Conservation (phyloP, 2,113 vertebrate species). For the Thymallus thymallus region DNA sequence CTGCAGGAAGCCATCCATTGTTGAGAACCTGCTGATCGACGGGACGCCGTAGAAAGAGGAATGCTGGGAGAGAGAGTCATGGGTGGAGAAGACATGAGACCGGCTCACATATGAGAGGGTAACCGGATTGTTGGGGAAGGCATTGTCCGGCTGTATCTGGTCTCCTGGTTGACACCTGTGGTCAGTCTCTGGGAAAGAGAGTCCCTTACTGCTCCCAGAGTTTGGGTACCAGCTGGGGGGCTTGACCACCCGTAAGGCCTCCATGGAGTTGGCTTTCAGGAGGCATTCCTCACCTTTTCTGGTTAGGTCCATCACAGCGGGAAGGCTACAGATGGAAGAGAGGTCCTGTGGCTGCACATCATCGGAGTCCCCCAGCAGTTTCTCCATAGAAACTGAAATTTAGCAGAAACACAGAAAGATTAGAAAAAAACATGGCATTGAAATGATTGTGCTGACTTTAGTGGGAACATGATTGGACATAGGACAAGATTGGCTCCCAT, state of each 20-base stretch:
- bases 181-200: slow-evolving; percentile 52
- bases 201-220: slow-evolving; percentile 46
- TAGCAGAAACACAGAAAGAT: slow-evolving; percentile 5
- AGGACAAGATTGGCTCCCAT: too few relatives aligned
- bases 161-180: slow-evolving; percentile 52
- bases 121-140: slow-evolving; percentile 77
- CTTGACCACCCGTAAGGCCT: slow-evolving; percentile 57
- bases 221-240: slow-evolving; percentile 64
- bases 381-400: slow-evolving; percentile 71
- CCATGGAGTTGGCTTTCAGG: slow-evolving; percentile 48
- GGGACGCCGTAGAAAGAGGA: slow-evolving; percentile 56
- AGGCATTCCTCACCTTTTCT: slow-evolving; percentile 62
- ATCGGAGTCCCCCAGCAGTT: slow-evolving; percentile 64
- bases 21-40: slow-evolving; percentile 60
- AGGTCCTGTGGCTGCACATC: slow-evolving; percentile 74
- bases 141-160: slow-evolving; percentile 70
- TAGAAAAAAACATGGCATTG: not conserved
- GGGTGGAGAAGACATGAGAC: slow-evolving; percentile 69
- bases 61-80: slow-evolving; percentile 52
- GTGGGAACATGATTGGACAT: too few relatives aligned
- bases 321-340: slow-evolving; percentile 57
- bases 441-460: too few relatives aligned
- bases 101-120: slow-evolving; percentile 78
- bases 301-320: slow-evolving; percentile 61
- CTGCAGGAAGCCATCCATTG: slow-evolving; percentile 51